Conservation (phyloP, 92 coral and sea anemone genomes). For the Epizoanthus rinbou region DNA sequence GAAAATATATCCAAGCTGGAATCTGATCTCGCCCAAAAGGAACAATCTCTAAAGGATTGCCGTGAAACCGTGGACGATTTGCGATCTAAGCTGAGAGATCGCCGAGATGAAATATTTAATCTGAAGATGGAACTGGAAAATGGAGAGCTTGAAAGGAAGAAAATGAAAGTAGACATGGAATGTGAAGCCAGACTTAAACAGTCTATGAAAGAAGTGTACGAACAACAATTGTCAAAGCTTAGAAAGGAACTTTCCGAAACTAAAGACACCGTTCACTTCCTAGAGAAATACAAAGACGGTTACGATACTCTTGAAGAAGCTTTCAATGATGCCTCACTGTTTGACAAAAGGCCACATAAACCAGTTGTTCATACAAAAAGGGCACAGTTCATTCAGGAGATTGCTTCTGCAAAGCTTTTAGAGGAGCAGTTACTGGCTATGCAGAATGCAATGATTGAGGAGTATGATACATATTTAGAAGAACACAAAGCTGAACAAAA, state of each 20-base stretch:
- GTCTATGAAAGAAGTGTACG: conserved; percentile 64
- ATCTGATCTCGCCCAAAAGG: conserved; percentile 53
- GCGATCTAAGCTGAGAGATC: conserved; percentile 61
- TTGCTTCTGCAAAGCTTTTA: conserved; percentile 79
- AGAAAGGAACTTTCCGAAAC: conserved; percentile 77
- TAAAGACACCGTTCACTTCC: conserved; percentile 60
- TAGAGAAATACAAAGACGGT: conserved; percentile 81
- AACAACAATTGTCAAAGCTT: conserved; percentile 63
- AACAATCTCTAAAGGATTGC: conserved; percentile 47
- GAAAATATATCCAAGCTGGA: conserved; percentile 63
- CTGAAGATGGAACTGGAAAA: conserved; percentile 76
- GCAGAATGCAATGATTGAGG: conserved; percentile 88
- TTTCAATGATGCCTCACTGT: conserved; percentile 73
- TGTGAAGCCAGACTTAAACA: conserved; percentile 72
- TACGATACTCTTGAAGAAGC: conserved; percentile 88
- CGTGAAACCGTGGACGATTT: conserved; percentile 53
- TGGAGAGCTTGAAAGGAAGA: conserved; percentile 63
- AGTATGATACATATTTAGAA: conserved; percentile 79
- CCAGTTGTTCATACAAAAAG: conserved; percentile 68
- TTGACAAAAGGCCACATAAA: conserved; percentile 69
- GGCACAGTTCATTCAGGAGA: conserved; percentile 78
- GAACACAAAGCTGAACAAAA: conserved; percentile 60
- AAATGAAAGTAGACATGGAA: conserved; percentile 60
- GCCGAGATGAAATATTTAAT: conserved; percentile 69
- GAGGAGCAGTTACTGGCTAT: conserved; percentile 87